Base-by-base conservation (phyloP, 2,113 vertebrate species). In the Apteryx mantelli region DNA sequence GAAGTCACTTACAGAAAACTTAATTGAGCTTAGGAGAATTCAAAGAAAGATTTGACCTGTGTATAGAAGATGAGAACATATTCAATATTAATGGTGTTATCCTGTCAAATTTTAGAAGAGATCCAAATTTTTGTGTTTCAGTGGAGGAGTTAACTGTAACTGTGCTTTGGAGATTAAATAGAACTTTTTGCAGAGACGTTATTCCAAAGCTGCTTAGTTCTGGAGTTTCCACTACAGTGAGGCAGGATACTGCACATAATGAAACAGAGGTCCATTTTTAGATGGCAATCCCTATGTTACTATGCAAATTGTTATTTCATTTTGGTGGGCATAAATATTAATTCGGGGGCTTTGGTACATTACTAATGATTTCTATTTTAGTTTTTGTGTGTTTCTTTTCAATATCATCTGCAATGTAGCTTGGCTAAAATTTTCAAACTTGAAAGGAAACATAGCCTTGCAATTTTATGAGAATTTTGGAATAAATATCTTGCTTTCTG, bases 401-500 rank as follows among this genome's bases (percentile, higher is more conserved):
- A 61, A 42, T 16, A 4, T 89, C 80, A 55, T 73, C 71, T 89
- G 44, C 55, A 32, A 42, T 82, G 61, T 95, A 88, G 78, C 60
- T 94, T 93, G 91, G 89, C 93, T 63, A 61, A 46, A 40, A n/a
- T 95, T 93, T 95, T 91, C 60, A 56, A 1, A 5, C 79, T 93
- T 95, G 85, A 89, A 82, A 68, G 88, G 88, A 53, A 82, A 71
- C 81, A 15, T 74, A 82, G 69, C 36, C 65, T 60, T 66, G 60
- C 16, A 26, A 38, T 89, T 97, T 92, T 95, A 87, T 88, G 92
- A 79, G 86, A 89, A 77, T 91, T 92, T 95, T 96, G 91, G 42
- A 97, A 91, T 89, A 95, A 96, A 78, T 88, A 26, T 48, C 42
- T 86, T 95, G 55, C 1, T 26, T 95, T 95, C 92, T 81, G 63